A percentile compares a stretch with the other conserved stretches of the same genome.
Evolutionary conservation across 2,113 vertebrate genomes (phyloP).

Genomic region (Hylia prasina): DNA sequence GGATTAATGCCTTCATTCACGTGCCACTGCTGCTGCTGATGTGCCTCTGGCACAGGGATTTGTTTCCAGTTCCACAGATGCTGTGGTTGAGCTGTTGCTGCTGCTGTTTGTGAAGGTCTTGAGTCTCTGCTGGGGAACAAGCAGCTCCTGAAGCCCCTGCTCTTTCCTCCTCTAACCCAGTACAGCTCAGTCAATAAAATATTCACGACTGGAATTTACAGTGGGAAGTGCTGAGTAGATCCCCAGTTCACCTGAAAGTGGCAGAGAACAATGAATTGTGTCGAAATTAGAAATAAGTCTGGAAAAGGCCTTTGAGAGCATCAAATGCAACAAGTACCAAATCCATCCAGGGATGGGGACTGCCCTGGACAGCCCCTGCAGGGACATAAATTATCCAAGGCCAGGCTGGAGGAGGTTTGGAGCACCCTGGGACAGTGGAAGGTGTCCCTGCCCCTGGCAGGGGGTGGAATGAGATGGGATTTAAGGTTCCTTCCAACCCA

Average conservation of each 20-base stretch:
- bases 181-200: neutral
- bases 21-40: neutral
- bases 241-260: neutral
- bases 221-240: fast-evolving
- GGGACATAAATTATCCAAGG: no score
- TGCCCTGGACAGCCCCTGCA: no score
- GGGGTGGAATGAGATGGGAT: no score
- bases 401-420: no score
- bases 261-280: neutral
- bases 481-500: no score
- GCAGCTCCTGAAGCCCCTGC: neutral
- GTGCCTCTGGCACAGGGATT: neutral
- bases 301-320: neutral
- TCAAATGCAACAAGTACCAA: neutral
- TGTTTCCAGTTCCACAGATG: neutral
- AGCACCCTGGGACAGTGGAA: no score
- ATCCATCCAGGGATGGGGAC: neutral
- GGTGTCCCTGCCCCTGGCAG: no score
- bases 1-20: neutral
- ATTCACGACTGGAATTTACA: neutral
- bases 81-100: neutral
- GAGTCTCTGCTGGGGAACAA: neutral
- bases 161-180: neutral
- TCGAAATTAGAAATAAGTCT: neutral
- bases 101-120: neutral